Evolutionary conservation across 1,140 invertebrate genomes (phyloP).

Genomic region (Branchinecta lindahli): DNA sequence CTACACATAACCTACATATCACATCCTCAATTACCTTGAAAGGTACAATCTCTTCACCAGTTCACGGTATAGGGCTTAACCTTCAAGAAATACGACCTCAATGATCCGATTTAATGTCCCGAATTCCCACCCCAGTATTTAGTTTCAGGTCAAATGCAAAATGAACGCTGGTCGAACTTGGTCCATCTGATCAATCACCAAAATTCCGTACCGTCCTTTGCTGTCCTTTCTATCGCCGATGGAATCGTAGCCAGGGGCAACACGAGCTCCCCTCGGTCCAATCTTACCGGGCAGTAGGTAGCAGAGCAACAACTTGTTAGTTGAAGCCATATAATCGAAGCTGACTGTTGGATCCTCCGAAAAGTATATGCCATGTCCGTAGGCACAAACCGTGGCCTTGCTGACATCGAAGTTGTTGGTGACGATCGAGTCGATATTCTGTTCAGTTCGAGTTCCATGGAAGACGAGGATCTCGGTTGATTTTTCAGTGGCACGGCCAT

Average conservation of each 20-base stretch:
- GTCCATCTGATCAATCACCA: conserved; percentile 14
- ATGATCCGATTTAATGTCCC: too few species aligned
- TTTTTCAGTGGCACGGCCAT: background rate
- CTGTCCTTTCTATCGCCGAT: background rate
- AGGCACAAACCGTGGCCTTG: conserved; percentile 8
- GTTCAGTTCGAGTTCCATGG: conserved; percentile 14
- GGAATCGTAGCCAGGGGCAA: background rate
- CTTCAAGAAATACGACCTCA: too few species aligned
- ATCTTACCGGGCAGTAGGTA: conserved; percentile 15
- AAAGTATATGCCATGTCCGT: conserved; percentile 17
- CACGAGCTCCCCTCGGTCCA: background rate
- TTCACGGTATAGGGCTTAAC: too few species aligned
- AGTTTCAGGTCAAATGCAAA: conserved; percentile 13
- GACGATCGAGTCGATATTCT: conserved; percentile 17
- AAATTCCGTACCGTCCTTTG: conserved; percentile 12
- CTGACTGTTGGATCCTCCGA: conserved; percentile 14
- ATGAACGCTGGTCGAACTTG: conserved; percentile 14
- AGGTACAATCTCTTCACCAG: too few species aligned
- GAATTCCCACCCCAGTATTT: background rate
- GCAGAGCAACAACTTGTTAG: conserved; percentile 13
- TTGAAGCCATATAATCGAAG: conserved; percentile 10
- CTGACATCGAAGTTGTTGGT: background rate
- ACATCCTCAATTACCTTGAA: too few species aligned
- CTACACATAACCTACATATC: too few species aligned
- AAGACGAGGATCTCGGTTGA: conserved; percentile 12